phyloP scores from a whole-genome alignment of 2,888 invertebrate genomes.

The Drosophila koepferae region DNA sequence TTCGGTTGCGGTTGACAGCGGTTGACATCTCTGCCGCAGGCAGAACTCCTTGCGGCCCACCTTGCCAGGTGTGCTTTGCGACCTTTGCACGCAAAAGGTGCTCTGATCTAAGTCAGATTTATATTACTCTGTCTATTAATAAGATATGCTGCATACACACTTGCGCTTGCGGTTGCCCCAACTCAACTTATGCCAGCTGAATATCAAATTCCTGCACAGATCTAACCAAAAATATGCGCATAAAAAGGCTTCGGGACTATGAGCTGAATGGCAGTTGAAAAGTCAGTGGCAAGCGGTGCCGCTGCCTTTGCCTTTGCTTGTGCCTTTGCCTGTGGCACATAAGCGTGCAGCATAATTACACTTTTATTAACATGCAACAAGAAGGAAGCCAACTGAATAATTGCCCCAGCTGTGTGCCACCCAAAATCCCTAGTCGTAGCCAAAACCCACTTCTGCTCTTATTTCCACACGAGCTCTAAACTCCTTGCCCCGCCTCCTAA shows the following conservation, averaged over 20 bases:
- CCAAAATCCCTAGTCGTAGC: conserved; percentile 4
- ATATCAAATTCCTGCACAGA: conserved; percentile 61
- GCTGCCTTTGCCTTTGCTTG: not conserved
- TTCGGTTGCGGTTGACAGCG: conserved; percentile 61
- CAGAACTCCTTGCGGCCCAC: conserved; percentile 30
- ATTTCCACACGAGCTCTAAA: not conserved
- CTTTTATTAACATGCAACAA: conserved; percentile 69
- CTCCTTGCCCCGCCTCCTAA: not conserved
- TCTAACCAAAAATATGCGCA: conserved; percentile 72
- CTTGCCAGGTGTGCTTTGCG: not conserved
- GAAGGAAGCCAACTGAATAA: conserved; percentile 59
- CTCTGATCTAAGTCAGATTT: conserved; percentile 2
- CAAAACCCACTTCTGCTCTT: conserved; percentile 14
- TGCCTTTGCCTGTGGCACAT: conserved; percentile 18
- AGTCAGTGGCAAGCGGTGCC: conserved; percentile 30
- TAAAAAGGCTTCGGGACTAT: conserved; percentile 42
- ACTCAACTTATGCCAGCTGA: conserved; percentile 29
- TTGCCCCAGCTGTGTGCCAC: conserved; percentile 32
- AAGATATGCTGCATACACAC: not conserved
- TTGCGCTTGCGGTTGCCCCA: not conserved
- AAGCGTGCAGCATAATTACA: conserved; percentile 67
- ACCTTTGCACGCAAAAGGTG: not conserved
- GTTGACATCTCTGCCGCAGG: conserved; percentile 13
- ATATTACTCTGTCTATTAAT: conserved; percentile 8
- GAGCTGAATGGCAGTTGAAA: conserved; percentile 18